Conservation (phyloP, 2,113 vertebrate species). For the Cavia aperea region DNA sequence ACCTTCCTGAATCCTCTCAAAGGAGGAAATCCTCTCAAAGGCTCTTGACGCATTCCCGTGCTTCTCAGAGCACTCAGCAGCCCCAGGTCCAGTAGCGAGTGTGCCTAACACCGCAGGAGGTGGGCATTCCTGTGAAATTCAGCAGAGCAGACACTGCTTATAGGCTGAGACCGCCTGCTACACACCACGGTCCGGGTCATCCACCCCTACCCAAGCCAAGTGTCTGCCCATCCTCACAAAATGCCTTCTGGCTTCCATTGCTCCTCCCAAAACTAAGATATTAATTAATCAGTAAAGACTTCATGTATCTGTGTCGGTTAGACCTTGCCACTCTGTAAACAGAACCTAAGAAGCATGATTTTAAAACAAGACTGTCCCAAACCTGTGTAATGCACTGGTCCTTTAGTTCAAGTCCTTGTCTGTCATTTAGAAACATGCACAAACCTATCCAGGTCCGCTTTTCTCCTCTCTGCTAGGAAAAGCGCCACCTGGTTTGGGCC, state of each 20-base stretch:
- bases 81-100: accelerated
- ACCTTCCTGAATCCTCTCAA: not conserved
- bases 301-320: not conserved
- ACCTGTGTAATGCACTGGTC: not conserved
- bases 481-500: not conserved
- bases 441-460: not conserved
- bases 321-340: not conserved
- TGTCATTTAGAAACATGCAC: not conserved
- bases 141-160: accelerated
- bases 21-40: no score
- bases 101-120: not conserved
- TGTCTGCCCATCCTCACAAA: not conserved
- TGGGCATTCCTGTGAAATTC: accelerated
- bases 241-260: not conserved
- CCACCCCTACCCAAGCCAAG: not conserved
- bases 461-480: no score
- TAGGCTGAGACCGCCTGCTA: not conserved
- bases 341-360: not conserved
- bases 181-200: accelerated
- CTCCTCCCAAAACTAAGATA: not conserved
- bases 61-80: accelerated
- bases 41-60: not conserved
- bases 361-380: not conserved
- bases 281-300: not conserved
- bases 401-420: not conserved